Evolutionary conservation across 2,888 invertebrate species (phyloP).

Genomic region (Mayetiola destructor): DNA sequence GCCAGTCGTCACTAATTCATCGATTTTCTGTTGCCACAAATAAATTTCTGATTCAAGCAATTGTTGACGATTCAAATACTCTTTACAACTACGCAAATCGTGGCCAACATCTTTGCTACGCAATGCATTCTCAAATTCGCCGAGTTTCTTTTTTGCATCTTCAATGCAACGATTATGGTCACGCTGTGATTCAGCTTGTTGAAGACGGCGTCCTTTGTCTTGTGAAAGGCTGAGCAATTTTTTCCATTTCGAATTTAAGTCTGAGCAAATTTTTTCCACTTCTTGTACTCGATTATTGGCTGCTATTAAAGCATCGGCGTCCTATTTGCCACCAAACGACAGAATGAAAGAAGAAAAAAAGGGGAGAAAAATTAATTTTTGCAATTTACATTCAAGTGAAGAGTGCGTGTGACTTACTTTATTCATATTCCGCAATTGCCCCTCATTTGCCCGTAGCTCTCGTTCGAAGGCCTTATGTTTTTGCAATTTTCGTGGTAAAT

Average conservation of each 20-base stretch:
- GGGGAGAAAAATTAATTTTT: background rate
- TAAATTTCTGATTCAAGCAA: slow-evolving; percentile 72
- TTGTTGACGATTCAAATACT: slow-evolving; percentile 80
- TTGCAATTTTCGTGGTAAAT: slow-evolving; percentile 80
- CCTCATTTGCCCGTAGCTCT: slow-evolving; percentile 88
- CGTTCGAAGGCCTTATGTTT: slow-evolving; percentile 95
- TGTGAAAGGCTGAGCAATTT: slow-evolving; percentile 51
- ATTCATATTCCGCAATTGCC: slow-evolving; percentile 72
- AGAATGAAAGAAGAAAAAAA: no score
- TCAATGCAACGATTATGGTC: slow-evolving; percentile 67
- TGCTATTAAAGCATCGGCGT: slow-evolving; percentile 55
- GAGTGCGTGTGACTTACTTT: slow-evolving; percentile 37
- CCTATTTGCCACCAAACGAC: no score
- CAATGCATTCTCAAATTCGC: slow-evolving; percentile 67
- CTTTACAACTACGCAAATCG: slow-evolving; percentile 83
- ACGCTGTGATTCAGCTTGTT: slow-evolving; percentile 81
- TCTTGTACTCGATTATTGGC: slow-evolving; percentile 55
- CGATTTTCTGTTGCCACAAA: slow-evolving; percentile 68
- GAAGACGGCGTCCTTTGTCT: slow-evolving; percentile 54
- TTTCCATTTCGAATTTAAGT: slow-evolving; percentile 66
- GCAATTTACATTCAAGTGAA: background rate
- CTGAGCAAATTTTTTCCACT: slow-evolving; percentile 49
- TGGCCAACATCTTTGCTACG: slow-evolving; percentile 70
- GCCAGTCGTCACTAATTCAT: slow-evolving; percentile 62
- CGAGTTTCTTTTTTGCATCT: slow-evolving; percentile 73